These are phyloP conservation scores for Caerostris extrusa DNA, from an alignment of 1,140 invertebrate genomes.

Conservation along the genomic window DNA sequence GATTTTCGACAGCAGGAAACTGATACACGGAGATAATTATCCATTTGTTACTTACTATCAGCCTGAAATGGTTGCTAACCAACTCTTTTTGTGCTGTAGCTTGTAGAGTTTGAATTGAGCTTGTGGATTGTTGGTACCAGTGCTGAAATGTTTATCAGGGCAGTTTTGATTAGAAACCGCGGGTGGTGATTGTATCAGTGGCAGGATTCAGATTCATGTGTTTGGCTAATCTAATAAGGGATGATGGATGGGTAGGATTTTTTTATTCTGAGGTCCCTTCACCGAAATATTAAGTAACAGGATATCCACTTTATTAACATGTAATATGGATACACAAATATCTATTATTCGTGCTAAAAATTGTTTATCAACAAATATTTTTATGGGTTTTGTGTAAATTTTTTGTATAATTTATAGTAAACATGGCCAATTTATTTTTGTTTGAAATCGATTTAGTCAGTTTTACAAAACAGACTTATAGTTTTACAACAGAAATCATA, in stretches of 20 bases:
- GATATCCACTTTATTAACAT: no score
- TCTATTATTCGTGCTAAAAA: no score
- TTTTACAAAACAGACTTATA: no score
- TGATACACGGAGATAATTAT: not conserved
- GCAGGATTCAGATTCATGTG: not conserved
- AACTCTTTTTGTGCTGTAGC: not conserved
- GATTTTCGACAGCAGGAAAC: not conserved
- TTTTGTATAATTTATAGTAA: no score
- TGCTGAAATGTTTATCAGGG: not conserved
- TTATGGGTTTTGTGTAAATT: no score
- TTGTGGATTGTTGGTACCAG: not conserved
- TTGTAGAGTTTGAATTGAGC: not conserved
- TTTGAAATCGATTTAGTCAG: no score
- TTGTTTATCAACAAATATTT: no score
- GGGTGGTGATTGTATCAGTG: not conserved
- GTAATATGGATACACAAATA: no score
- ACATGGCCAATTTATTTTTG: no score
- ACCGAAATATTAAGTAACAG: not conserved
- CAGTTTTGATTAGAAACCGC: not conserved
- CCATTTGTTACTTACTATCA: not conserved
- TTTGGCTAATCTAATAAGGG: not conserved
- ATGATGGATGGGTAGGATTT: not conserved
- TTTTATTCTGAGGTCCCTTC: not conserved
- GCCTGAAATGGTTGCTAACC: not conserved
- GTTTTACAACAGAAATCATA: no score